Percentiles rank a stretch among this genome's conserved stretches.
Conservation (phyloP, 2,888 invertebrate genomes). For the Cheilosia urbana region DNA sequence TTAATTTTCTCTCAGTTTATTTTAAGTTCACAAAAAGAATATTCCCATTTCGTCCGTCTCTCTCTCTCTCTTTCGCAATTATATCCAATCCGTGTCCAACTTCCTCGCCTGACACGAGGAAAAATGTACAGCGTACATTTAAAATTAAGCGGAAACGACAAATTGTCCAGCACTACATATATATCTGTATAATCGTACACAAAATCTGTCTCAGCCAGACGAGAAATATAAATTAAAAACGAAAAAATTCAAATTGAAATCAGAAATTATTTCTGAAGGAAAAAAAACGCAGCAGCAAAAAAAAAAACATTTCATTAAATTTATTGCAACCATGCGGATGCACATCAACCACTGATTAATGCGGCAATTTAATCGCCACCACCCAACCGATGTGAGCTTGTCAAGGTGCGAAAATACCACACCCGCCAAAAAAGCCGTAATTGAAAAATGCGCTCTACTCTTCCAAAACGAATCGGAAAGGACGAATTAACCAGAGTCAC, state of each 20-base stretch:
- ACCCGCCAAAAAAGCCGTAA: constrained; percentile 47
- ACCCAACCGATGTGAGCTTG: neutral
- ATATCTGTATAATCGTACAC: neutral
- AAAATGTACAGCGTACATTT: neutral
- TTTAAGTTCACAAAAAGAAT: neutral
- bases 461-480: neutral
- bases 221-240: constrained; percentile 31
- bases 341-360: constrained; percentile 72
- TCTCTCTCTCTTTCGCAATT: constrained; percentile 23
- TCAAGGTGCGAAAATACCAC: constrained; percentile 47
- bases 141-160: constrained; percentile 40
- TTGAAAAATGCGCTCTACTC: constrained; percentile 45
- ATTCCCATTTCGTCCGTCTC: constrained; percentile 1
- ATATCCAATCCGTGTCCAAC: constrained; percentile 17
- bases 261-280: constrained; percentile 60
- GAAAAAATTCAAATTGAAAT: constrained; percentile 60
- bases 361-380: constrained; percentile 29
- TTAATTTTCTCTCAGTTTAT: constrained; percentile 22
- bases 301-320: constrained; percentile 53
- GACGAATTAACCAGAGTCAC: neutral
- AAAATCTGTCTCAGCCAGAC: constrained; percentile 36
- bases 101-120: constrained; percentile 16
- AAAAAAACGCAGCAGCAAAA: neutral
- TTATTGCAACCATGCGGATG: constrained; percentile 71
- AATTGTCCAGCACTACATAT: constrained; percentile 28